Conservation (phyloP, 35 echinoderm and acorn worm species). For the Ophiothrix spiculata region DNA sequence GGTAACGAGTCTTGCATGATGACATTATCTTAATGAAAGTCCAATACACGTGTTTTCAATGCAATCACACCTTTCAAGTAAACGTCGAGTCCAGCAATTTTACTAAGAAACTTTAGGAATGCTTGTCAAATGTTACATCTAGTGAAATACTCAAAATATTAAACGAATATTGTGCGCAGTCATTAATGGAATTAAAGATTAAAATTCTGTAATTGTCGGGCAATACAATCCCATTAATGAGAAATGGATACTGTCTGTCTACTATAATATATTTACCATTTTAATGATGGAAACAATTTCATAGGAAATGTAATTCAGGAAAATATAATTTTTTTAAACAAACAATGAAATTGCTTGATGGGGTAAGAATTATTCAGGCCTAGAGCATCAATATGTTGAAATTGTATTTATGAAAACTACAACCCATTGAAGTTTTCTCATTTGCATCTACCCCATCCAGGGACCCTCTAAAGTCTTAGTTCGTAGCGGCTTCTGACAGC, state of each 20-base stretch:
- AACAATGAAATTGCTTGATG: neutral
- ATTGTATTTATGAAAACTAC: neutral
- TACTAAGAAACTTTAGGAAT: too few species aligned
- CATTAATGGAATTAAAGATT: neutral
- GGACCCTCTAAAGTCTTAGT: neutral
- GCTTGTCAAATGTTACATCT: too few species aligned
- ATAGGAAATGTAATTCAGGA: neutral
- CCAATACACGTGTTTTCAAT: neutral
- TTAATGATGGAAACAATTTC: neutral
- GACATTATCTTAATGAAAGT: neutral
- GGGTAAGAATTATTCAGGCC: neutral
- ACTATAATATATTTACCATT: neutral
- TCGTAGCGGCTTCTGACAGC: neutral
- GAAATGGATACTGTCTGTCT: neutral
- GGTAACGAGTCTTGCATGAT: too few species aligned
- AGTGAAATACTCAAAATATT: too few species aligned
- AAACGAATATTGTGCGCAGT: neutral
- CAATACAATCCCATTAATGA: neutral
- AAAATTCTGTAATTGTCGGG: neutral
- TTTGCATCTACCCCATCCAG: neutral
- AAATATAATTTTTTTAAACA: neutral
- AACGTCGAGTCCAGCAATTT: too few species aligned
- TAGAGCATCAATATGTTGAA: neutral
- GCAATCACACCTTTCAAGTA: neutral
- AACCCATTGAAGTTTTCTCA: neutral